phyloP scores from a whole-genome alignment of 2,797 vertebrate species.

The Halcyon smyrnensis region DNA sequence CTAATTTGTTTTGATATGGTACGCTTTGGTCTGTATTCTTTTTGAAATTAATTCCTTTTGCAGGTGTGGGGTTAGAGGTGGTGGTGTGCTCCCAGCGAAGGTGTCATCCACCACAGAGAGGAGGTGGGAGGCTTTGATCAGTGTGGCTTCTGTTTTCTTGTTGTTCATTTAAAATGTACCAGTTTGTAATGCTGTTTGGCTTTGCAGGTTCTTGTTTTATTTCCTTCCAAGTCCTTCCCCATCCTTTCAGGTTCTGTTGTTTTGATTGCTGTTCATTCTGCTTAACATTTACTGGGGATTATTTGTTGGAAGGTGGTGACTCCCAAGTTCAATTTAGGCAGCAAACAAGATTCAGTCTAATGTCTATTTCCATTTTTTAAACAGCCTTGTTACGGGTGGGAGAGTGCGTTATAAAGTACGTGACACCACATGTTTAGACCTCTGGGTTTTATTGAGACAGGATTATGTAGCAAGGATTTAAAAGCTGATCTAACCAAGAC shows the following conservation, averaged over 20 bases:
- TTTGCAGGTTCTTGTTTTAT: constrained; percentile 49
- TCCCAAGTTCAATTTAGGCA: neutral
- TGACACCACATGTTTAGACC: rapidly evolving
- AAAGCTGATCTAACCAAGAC: neutral
- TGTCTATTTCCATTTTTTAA: neutral
- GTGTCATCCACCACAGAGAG: constrained; percentile 42
- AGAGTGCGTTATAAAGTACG: neutral
- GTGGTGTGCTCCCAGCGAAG: constrained; percentile 44
- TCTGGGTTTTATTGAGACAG: neutral
- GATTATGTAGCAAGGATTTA: neutral
- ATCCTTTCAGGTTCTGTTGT: constrained; percentile 41
- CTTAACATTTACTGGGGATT: neutral
- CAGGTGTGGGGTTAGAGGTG: constrained; percentile 69
- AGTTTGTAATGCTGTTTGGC: constrained; percentile 40
- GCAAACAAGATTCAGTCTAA: neutral
- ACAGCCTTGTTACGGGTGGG: neutral
- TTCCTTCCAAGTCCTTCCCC: constrained; percentile 34
- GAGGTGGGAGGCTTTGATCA: constrained; percentile 61
- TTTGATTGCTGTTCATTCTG: constrained; percentile 42
- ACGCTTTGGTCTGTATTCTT: constrained; percentile 53
- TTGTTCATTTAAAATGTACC: constrained; percentile 70
- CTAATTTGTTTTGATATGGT: constrained; percentile 57
- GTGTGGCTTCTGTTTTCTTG: constrained; percentile 51
- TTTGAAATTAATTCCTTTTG: constrained; percentile 71
- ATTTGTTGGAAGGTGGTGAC: neutral